Percentiles rank a stretch among this genome's conserved stretches.
Conservation (phyloP, 1,140 invertebrate species). For the Lerema accius region DNA sequence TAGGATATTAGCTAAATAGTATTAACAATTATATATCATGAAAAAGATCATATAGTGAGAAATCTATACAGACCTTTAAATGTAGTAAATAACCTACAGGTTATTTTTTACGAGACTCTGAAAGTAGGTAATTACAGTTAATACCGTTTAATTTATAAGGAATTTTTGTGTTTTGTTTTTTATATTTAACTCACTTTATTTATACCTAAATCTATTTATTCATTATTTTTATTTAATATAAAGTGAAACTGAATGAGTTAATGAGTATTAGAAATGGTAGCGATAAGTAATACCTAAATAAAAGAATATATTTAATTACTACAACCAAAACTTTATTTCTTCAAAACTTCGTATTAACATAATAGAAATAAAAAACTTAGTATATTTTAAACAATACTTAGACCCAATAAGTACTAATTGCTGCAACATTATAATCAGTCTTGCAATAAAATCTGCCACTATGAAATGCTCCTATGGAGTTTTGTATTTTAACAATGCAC, state of each 20-base stretch:
- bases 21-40: neutral
- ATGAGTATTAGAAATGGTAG: neutral
- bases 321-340: neutral
- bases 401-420: neutral
- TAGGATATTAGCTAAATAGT: conserved; percentile 16
- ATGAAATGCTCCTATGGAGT: neutral
- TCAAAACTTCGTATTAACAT: neutral
- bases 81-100: neutral
- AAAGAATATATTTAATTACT: neutral
- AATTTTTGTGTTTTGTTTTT: too few species aligned
- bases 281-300: neutral
- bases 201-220: neutral
- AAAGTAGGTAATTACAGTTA: neutral
- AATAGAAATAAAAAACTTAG: neutral
- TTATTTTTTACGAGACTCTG: conserved; percentile 3
- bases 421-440: conserved; percentile 1
- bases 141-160: too few species aligned
- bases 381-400: neutral
- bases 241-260: too few species aligned
- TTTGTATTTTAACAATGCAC: neutral
- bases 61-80: conserved; percentile 1
- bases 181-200: neutral
- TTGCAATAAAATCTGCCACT: conserved; percentile 5
- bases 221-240: too few species aligned
- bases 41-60: conserved; percentile 4